Base-by-base conservation (phyloP, 2,113 vertebrate species). In the Numida meleagris region DNA sequence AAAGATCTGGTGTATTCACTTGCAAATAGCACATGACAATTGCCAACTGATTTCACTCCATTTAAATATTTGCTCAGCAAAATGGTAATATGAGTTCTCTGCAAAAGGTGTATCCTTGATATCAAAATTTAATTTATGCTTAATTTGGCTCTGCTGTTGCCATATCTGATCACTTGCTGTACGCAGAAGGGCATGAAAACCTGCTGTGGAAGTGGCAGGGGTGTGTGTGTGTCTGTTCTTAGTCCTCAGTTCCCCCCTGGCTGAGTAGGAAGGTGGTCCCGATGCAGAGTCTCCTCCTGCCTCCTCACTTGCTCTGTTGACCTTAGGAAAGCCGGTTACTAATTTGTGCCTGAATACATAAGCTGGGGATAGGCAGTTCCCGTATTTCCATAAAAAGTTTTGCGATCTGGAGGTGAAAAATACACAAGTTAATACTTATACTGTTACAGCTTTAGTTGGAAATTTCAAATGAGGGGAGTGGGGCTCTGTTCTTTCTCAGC, bases 1-100 rank as follows among this genome's bases (percentile, higher is more conserved):
- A 86, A 92, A 89, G 68, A 79, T 88, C 73, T 93, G 82, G n/a
- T 82, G 78, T 73, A 33, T 58, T 84, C 88, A 34, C 80, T 83
- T 90, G 45, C 59, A 89, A 83, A 74, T 48, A 81, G 43, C 43
- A 70, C 61, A 92, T 82, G 76, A 74, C 36, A 81, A 67, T 93
- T 89, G 77, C 84, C 73, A 87, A 31, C 58, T 71, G 8, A 13
- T 92, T 86, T 46, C 27, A 71, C 51, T 88, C 57, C 45, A 40
- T 34, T 86, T 80, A 29, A 66, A 79, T 68, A 82, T 92, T 93
- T 88, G 63, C 80, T 89, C 77, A 81, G 55, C 38, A 82, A 83
- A 84, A 17, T 4, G 3, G 16, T 71, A 61, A 40, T 33, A 38
- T 9, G 70, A 46, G 36, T 75, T 25, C 15, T 63, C 42, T 65